Base-by-base conservation (phyloP, 1,140 invertebrate species). In the Halesus radiatus region DNA sequence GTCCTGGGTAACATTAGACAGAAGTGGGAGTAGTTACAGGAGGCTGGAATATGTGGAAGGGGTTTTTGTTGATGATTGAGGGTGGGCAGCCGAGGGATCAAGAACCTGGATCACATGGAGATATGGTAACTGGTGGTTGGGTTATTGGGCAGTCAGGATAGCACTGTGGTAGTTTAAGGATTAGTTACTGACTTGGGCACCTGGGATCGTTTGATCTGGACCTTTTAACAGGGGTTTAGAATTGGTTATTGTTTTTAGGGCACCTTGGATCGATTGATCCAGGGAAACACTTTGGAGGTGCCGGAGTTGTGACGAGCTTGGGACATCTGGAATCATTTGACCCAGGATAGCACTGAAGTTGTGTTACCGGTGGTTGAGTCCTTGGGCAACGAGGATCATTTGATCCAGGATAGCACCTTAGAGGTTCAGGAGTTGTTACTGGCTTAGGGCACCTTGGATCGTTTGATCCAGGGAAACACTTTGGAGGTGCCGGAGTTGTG, bases 381-480 rank as follows among this genome's bases (percentile, higher is more conserved):
- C 78, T 52, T 45, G 83, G 74, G 78, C 86, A 86, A 81, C 85
- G 84, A 23, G 85, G 85, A 80, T 87, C 84, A 13, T 53, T 80
- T 74, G 80, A 81, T 62, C 8, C 86, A 82, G 15, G 86, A 84
- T 4, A 85, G 77, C 85, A 88, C 70, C 88, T 89, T 7, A 76
- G 70, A 52, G 85, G 77, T 3, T 77, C 80, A 79, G 83, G 53
- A 10, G 76, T 22, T 0, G 74, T 54, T 80, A 85, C 84, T 54
- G 84, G 62, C 80, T 84, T 78, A 80, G 86, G 87, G 82, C 87
- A 88, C 23, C 87, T 82, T 0, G 86, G 85, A 84, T 89, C 87
- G 23, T 62, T 85, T 3, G 85, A 85, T 66, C 88, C 88, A 64
- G 87, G 85, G 78, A 81, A 88, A 79, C 87, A 88, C 20, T 79